Conservation (phyloP, 2,797 vertebrate species). For the Lepus townsendii region DNA sequence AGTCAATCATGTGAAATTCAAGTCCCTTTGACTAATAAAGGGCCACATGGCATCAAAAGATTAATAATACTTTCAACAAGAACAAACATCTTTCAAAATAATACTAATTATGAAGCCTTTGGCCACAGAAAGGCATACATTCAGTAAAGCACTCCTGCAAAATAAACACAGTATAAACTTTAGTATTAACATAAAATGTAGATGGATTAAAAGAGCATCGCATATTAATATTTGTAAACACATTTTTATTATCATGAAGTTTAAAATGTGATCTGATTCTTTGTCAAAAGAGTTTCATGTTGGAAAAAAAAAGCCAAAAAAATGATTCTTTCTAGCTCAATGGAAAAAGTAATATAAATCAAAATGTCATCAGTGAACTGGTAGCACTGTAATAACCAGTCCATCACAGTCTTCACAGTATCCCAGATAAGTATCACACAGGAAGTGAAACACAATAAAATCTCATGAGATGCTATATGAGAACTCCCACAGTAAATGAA, state of each 20-base stretch:
- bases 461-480: not conserved
- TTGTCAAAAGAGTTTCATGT: not conserved
- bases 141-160: not conserved
- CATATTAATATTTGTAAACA: not conserved
- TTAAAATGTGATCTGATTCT: not conserved
- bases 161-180: not conserved
- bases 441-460: slow-evolving; percentile 21
- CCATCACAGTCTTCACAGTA: not conserved
- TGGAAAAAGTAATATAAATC: slow-evolving; percentile 54
- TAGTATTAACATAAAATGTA: not conserved
- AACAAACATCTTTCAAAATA: not conserved
- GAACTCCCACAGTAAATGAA: not conserved
- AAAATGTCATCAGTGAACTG: slow-evolving; percentile 50
- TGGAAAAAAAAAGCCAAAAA: not conserved
- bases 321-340: not conserved
- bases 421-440: slow-evolving; percentile 1
- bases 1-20: not conserved
- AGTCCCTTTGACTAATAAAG: not conserved
- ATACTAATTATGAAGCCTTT: not conserved
- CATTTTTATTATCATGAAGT: not conserved
- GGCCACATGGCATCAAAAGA: not conserved
- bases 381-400: not conserved
- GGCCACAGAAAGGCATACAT: not conserved
- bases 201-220: not conserved
- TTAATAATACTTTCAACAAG: not conserved